Base-by-base conservation (phyloP, 2,888 invertebrate species). In the Terebella lapidaria region DNA sequence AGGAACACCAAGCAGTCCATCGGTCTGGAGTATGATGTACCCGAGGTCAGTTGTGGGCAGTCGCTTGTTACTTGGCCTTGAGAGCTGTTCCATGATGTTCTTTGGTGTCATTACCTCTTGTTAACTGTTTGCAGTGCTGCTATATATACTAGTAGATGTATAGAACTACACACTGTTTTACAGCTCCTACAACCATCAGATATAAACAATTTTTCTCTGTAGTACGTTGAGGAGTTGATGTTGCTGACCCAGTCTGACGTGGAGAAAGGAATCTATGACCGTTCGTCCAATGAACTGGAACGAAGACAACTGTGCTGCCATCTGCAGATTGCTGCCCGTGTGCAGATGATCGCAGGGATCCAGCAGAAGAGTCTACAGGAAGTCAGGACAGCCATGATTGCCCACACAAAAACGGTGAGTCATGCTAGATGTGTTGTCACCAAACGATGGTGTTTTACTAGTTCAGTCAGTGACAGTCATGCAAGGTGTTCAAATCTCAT, bases 191-290 rank as follows among this genome's bases (percentile, higher is more conserved):
- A n/a, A n/a, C n/a, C n/a, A n/a, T n/a, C n/a, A n/a, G n/a, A n/a
- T n/a, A n/a, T n/a, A n/a, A n/a, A n/a, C n/a, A n/a, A n/a, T n/a
- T n/a, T n/a, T n/a, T 24, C 10, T 53, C 26, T 53, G n/a, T 51
- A 60, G 57, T 60, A 53, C 30, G 28, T 58, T n/a, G 60, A 60
- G 46, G 60, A 60, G 30, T 28, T 60, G 47, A 58, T 60, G 51
- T 26, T 60, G 52, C 57, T 60, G 53, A 60, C 60, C 2, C 42
- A 58, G 53, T 53, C 54, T 0, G 57, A 52, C 18, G 57, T 60
- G 18, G 60, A 60, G 29, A 25, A 47, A 24, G 60, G 57, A 25
- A 53, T 60, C 15, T 60, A 60, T 35, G 60, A 60, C 18, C 42
- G 57, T 2, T n/a, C 25, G 10, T 22, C 26, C 26, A 54, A 25